Percentiles rank a stretch among this genome's conserved stretches.
phyloP scores from a whole-genome alignment of 2,113 vertebrate genomes.

The Elgaria multicarinata region DNA sequence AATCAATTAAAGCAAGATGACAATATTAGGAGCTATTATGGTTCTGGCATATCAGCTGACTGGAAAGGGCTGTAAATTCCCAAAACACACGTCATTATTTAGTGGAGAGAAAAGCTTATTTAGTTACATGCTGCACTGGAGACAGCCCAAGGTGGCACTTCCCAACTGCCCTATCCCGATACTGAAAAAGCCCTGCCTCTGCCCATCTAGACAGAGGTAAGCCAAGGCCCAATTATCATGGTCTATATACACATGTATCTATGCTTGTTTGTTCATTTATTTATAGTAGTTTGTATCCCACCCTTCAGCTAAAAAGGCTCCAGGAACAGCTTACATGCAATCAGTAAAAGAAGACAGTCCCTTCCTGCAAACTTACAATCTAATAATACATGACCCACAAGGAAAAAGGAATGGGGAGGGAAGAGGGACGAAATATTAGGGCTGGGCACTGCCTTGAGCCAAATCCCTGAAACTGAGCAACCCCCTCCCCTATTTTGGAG shows the following conservation, averaged over 20 bases:
- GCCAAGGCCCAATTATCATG: neutral
- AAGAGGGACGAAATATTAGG: too few species aligned
- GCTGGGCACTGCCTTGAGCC: too few species aligned
- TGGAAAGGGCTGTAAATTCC: slow-evolving; percentile 53
- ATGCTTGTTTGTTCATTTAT: too few species aligned
- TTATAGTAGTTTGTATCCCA: too few species aligned
- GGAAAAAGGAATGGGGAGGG: neutral
- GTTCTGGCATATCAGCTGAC: slow-evolving; percentile 39
- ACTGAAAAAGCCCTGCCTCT: neutral
- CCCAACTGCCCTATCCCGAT: neutral
- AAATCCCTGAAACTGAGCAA: too few species aligned
- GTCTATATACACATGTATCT: neutral
- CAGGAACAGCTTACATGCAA: too few species aligned
- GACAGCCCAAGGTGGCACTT: slow-evolving; percentile 7
- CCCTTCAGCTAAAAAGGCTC: too few species aligned
- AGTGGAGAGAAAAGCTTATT: slow-evolving; percentile 32
- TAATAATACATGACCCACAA: too few species aligned
- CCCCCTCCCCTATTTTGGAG: too few species aligned
- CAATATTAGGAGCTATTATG: slow-evolving; percentile 45
- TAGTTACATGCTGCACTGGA: neutral
- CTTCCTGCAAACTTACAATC: too few species aligned
- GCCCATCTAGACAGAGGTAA: neutral
- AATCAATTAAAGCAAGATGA: slow-evolving; percentile 62
- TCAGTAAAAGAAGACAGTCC: too few species aligned
- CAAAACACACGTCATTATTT: slow-evolving; percentile 39